These are phyloP conservation scores for Cheirogaleus major DNA, from an alignment of 2,797 vertebrate genomes.

Conservation along the genomic window DNA sequence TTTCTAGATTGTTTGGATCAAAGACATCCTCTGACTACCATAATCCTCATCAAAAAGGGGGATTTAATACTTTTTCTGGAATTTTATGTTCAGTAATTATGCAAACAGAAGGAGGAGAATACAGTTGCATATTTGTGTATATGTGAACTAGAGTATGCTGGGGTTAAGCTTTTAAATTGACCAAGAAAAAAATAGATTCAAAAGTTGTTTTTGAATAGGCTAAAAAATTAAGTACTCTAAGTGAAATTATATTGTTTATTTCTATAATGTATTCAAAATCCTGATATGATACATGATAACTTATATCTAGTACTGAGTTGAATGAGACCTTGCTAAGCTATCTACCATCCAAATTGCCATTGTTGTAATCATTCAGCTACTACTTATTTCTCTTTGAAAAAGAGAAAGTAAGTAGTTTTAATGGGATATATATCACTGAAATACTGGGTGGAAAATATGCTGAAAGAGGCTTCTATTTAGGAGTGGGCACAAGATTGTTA, in stretches of 20 bases:
- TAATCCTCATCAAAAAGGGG: not conserved
- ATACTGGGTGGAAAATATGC: slow-evolving; percentile 60
- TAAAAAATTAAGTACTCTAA: not conserved
- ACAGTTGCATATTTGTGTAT: not conserved
- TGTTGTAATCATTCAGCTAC: slow-evolving; percentile 69
- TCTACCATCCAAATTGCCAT: not conserved
- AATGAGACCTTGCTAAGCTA: not conserved
- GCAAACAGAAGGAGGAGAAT: not conserved
- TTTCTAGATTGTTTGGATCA: not conserved
- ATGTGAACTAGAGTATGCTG: not conserved
- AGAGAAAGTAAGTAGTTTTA: slow-evolving; percentile 72
- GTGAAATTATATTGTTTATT: not conserved
- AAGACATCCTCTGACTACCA: not conserved
- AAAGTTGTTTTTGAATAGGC: not conserved
- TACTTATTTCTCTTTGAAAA: slow-evolving; percentile 80
- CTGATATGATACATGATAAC: not conserved
- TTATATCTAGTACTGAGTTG: not conserved
- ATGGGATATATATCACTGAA: slow-evolving; percentile 67
- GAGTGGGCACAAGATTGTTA: slow-evolving; percentile 42
- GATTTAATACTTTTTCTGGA: not conserved
- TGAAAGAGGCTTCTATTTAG: slow-evolving; percentile 65
- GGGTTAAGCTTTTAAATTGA: not conserved
- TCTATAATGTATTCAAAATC: not conserved
- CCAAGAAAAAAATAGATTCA: not conserved
- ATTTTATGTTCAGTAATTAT: not conserved